phyloP scores from a whole-genome alignment of 1,140 invertebrate genomes.

The Lutraria rhynchaena region DNA sequence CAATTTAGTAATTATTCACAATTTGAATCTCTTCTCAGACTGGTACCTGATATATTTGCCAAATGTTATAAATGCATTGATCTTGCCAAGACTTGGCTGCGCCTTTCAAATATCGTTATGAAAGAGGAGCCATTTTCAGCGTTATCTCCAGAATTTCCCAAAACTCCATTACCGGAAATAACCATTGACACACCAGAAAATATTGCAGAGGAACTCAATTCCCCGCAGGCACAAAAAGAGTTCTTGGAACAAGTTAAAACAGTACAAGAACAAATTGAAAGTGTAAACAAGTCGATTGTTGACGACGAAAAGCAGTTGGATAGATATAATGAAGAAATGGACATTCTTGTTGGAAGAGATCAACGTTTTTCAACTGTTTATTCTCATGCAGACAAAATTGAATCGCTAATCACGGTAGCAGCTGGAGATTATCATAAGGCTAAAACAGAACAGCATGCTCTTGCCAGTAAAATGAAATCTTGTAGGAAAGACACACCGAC shows the following conservation, averaged over 20 bases:
- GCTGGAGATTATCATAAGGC: slow-evolving; percentile 44
- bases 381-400: slow-evolving; percentile 55
- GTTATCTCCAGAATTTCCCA: not conserved
- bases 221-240: slow-evolving; percentile 29
- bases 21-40: slow-evolving; percentile 66
- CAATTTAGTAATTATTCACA: slow-evolving; percentile 55
- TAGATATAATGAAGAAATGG: slow-evolving; percentile 49
- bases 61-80: slow-evolving; percentile 74
- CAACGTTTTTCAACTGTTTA: slow-evolving; percentile 40
- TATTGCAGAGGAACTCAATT: not conserved
- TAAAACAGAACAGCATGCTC: slow-evolving; percentile 37
- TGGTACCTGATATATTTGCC: slow-evolving; percentile 72
- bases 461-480: slow-evolving; percentile 35
- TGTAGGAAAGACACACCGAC: slow-evolving; percentile 22
- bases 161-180: not conserved
- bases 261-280: slow-evolving; percentile 30
- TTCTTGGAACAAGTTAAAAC: slow-evolving; percentile 33
- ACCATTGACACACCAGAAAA: not conserved
- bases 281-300: slow-evolving; percentile 29
- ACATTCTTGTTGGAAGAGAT: slow-evolving; percentile 48
- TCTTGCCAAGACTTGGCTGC: slow-evolving; percentile 71
- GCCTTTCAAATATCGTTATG: slow-evolving; percentile 65
- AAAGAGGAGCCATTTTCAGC: slow-evolving; percentile 41
- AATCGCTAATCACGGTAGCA: slow-evolving; percentile 24
- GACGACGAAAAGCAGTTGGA: slow-evolving; percentile 24